phyloP scores from a whole-genome alignment of 2,888 invertebrate species.

The Drosophila macrothrix region DNA sequence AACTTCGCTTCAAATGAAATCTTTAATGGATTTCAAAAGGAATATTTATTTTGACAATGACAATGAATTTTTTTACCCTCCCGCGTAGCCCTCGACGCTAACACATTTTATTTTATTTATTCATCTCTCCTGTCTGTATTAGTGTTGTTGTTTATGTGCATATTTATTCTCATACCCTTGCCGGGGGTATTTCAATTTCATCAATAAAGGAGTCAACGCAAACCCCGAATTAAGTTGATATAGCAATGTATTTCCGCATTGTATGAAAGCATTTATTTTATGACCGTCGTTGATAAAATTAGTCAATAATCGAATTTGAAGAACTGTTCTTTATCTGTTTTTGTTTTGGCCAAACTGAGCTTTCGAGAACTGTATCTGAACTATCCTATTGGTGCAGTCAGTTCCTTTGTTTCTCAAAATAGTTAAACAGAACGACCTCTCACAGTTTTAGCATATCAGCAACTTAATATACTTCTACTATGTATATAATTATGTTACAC shows the following conservation, averaged over 20 bases:
- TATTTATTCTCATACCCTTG: constrained; percentile 8
- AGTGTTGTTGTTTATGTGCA: constrained; percentile 7
- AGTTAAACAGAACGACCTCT: background rate
- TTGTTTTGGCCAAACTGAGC: background rate
- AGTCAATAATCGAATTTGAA: background rate
- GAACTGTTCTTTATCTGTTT: background rate
- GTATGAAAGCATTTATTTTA: background rate
- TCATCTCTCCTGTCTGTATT: constrained; percentile 38
- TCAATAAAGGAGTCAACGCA: background rate
- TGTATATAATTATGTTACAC: too few species aligned
- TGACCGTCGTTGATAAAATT: background rate
- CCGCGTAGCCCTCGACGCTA: constrained; percentile 13
- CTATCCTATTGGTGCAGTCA: background rate
- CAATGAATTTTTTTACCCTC: constrained; percentile 60
- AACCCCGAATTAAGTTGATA: background rate
- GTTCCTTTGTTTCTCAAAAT: background rate
- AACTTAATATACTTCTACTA: background rate
- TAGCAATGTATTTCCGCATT: too few species aligned
- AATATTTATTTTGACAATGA: constrained; percentile 74
- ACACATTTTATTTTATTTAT: constrained; percentile 66
- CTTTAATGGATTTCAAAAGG: constrained; percentile 71
- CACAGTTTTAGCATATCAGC: background rate
- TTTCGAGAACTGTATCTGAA: background rate
- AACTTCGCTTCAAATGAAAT: constrained; percentile 66
- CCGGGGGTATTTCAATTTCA: background rate